phyloP scores from a whole-genome alignment of 1,140 invertebrate genomes.

The Pseudoatta argentina region DNA sequence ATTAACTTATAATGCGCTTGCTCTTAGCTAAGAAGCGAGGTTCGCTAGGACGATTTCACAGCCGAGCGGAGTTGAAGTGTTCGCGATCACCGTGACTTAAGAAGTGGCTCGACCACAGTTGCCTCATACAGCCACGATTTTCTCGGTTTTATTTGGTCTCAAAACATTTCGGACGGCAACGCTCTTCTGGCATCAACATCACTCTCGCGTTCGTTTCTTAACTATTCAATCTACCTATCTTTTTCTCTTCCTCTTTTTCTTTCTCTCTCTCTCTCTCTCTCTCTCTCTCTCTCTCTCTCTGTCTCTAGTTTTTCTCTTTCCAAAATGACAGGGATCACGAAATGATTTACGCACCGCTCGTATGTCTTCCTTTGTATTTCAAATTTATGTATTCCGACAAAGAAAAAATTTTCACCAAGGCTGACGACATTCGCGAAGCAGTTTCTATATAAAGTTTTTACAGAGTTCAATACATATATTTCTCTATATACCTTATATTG shows the following conservation, averaged over 20 bases:
- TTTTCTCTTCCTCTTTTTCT: background rate
- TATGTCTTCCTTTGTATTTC: conserved; percentile 66
- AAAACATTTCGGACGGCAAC: conserved; percentile 65
- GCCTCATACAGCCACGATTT: conserved; percentile 49
- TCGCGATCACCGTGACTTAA: conserved; percentile 32
- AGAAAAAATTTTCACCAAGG: conserved; percentile 25
- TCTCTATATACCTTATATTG: background rate
- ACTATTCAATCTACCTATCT: conserved; percentile 12
- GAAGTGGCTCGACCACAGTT: conserved; percentile 41
- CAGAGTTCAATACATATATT: conserved; percentile 12
- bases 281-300: background rate
- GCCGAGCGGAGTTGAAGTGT: background rate
- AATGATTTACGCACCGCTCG: conserved; percentile 69
- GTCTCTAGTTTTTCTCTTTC: background rate
- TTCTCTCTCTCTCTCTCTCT: background rate
- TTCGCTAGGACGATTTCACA: conserved; percentile 31
- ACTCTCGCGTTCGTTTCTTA: conserved; percentile 9
- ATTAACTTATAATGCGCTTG: conserved; percentile 41
- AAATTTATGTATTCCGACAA: conserved; percentile 69
- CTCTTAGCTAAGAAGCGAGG: conserved; percentile 2
- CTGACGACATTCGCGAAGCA: conserved; percentile 15
- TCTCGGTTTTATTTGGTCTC: conserved; percentile 69
- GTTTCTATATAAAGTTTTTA: conserved; percentile 11
- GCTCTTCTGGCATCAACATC: conserved; percentile 61
- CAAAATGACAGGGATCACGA: conserved; percentile 40